These are phyloP conservation scores for Alentia gelatinosa DNA, from an alignment of 2,888 invertebrate genomes.

Conservation along the genomic window DNA sequence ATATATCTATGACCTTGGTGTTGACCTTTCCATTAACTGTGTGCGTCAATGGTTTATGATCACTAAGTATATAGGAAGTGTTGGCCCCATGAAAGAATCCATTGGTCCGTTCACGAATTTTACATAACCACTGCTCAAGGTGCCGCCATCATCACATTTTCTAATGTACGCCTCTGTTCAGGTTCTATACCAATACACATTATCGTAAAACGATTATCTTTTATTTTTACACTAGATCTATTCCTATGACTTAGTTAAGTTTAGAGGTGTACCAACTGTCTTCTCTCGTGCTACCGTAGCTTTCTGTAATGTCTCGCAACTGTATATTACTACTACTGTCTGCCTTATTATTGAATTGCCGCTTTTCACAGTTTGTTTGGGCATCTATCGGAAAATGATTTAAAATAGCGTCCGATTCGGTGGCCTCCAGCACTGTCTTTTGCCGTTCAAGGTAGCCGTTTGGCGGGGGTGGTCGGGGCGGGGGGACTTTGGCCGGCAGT, in stretches of 20 bases:
- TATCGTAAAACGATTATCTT: background rate
- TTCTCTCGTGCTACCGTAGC: conserved; percentile 26
- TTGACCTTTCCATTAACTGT: background rate
- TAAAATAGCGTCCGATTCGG: conserved; percentile 42
- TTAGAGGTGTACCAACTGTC: conserved; percentile 38
- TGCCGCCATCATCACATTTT: background rate
- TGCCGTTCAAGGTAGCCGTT: conserved; percentile 32
- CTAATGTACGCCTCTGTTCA: background rate
- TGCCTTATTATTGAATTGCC: background rate
- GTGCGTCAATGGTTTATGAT: background rate
- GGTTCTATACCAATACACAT: background rate
- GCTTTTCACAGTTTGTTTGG: conserved; percentile 13
- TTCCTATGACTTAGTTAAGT: background rate
- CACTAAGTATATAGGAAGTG: background rate
- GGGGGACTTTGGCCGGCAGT: conserved; percentile 6
- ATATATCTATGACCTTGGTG: background rate
- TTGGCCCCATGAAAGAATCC: conserved; percentile 40
- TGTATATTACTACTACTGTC: conserved; percentile 26
- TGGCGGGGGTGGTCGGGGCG: conserved; percentile 15
- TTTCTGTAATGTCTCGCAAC: conserved; percentile 30
- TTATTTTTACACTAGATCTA: background rate
- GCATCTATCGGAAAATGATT: conserved; percentile 23
- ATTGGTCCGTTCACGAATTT: conserved; percentile 9
- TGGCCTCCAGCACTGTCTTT: background rate
- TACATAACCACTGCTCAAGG: conserved; percentile 5